Evolutionary conservation across 2,113 vertebrate genomes (phyloP).

Genomic region (Spermophilus dauricus): DNA sequence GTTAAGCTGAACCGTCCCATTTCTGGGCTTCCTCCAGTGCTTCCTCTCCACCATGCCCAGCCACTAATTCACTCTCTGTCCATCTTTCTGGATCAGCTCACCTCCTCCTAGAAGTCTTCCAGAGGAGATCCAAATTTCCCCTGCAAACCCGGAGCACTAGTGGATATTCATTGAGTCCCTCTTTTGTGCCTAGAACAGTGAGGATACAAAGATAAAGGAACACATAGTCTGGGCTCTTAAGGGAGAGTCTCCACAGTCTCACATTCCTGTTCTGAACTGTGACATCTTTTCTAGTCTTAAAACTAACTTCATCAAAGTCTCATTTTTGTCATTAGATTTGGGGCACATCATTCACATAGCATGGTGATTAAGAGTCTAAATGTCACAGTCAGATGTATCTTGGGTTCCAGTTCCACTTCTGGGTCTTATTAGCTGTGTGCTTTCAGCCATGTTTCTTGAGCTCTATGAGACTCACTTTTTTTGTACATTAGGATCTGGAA

Average conservation of each 20-base stretch:
- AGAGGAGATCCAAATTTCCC: not conserved
- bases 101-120: not conserved
- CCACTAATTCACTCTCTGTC: not conserved
- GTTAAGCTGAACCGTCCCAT: not conserved
- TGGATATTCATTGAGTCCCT: not conserved
- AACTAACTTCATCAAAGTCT: not conserved
- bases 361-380: not conserved
- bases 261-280: not conserved
- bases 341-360: not conserved
- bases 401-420: not conserved
- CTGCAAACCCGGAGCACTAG: not conserved
- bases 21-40: not conserved
- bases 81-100: not conserved
- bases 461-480: not conserved
- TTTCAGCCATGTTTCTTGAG: not conserved
- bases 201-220: not conserved
- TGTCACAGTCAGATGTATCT: fast-evolving
- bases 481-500: not conserved
- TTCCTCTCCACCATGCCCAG: too few relatives aligned
- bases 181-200: not conserved
- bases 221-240: not conserved
- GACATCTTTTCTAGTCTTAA: not conserved
- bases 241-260: not conserved
- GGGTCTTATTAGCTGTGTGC: not conserved
- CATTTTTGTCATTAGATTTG: not conserved